Evolutionary conservation across 35 echinoderm and acorn worm genomes (phyloP).

Genomic region (Heliocidaris erythrogramma): DNA sequence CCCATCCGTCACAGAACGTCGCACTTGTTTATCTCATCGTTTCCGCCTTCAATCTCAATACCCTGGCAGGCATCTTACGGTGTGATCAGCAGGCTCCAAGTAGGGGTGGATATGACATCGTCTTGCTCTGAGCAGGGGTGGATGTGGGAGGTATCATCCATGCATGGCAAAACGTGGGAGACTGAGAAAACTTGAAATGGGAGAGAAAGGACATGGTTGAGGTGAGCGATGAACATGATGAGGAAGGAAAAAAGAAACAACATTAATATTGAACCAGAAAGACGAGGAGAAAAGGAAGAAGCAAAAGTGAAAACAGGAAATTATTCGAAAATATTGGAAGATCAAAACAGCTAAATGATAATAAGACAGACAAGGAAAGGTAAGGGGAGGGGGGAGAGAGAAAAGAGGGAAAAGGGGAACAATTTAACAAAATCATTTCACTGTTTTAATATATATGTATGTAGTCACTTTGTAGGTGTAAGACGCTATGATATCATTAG

Average conservation of each 20-base stretch:
- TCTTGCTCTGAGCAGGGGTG: background rate
- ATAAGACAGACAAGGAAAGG: no score
- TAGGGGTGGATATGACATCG: background rate
- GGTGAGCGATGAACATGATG: background rate
- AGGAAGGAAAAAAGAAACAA: background rate
- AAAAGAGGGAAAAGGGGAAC: no score
- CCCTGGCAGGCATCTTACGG: background rate
- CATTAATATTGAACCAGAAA: background rate
- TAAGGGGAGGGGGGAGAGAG: no score
- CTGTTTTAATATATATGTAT: no score
- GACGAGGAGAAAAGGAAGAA: no score
- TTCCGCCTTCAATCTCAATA: background rate
- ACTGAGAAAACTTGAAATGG: background rate
- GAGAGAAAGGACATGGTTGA: background rate
- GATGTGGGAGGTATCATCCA: background rate
- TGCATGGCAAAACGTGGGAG: background rate
- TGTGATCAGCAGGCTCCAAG: background rate
- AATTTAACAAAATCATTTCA: no score
- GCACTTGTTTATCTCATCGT: background rate
- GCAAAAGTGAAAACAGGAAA: no score
- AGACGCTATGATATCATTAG: no score
- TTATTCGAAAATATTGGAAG: no score
- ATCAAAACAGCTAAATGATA: no score
- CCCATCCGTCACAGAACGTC: background rate
- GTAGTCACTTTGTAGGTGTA: no score